Evolutionary conservation across 2,888 invertebrate genomes (phyloP).

Genomic region (Temnothorax ravouxi): DNA sequence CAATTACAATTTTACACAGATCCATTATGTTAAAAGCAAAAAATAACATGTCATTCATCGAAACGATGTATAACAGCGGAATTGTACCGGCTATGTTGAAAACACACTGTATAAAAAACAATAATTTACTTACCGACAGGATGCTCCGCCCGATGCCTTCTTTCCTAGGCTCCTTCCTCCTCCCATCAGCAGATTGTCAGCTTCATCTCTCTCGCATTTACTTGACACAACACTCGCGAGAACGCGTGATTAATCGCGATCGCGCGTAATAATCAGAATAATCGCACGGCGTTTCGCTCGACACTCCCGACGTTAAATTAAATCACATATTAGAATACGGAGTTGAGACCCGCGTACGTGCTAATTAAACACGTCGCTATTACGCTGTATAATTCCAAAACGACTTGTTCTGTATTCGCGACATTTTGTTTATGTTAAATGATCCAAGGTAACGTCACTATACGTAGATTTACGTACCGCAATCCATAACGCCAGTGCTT

Average conservation of each 20-base stretch:
- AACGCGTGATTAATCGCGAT: slow-evolving; percentile 1
- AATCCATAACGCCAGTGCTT: too few species aligned
- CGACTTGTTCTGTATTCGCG: neutral
- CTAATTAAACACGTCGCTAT: slow-evolving; percentile 1
- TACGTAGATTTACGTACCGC: too few species aligned
- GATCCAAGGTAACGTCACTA: neutral
- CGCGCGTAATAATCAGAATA: neutral
- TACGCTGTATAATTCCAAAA: neutral
- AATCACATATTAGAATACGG: neutral
- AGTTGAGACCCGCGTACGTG: neutral
- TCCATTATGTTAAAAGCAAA: too few species aligned
- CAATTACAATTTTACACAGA: too few species aligned
- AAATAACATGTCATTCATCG: too few species aligned
- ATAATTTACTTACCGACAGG: neutral
- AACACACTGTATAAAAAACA: neutral
- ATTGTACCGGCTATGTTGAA: too few species aligned
- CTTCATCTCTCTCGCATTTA: neutral
- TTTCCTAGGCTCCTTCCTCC: neutral
- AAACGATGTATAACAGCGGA: too few species aligned
- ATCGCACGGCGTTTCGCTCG: neutral
- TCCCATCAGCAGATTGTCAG: neutral
- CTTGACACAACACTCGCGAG: slow-evolving; percentile 2
- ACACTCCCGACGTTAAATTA: neutral
- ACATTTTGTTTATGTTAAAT: neutral
- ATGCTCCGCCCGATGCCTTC: neutral